Conservation (phyloP, 2,797 vertebrate species). For the Oophaga sylvatica region DNA sequence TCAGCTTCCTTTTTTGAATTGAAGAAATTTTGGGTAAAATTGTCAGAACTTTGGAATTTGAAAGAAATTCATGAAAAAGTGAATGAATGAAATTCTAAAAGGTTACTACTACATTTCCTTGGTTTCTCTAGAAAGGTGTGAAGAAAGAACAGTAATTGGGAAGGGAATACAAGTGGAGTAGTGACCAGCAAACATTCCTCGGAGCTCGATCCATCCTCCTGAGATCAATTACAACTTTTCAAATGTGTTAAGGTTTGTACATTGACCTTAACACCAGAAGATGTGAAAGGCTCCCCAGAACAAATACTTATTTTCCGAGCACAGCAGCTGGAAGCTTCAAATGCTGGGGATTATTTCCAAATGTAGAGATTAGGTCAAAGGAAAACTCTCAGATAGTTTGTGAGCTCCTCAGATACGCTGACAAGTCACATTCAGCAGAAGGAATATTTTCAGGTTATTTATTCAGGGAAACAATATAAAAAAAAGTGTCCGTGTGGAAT, state of each 20-base stretch:
- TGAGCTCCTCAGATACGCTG: not conserved
- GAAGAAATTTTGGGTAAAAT: no score
- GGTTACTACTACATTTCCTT: slow-evolving; percentile 2
- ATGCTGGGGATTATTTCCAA: slow-evolving; percentile 12
- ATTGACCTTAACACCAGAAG: slow-evolving; percentile 54
- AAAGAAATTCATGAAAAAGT: no score
- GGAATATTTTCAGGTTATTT: not conserved
- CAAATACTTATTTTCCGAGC: slow-evolving; percentile 39
- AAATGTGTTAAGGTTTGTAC: slow-evolving; percentile 51
- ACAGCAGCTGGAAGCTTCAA: slow-evolving; percentile 34
- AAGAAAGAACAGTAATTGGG: slow-evolving; percentile 46
- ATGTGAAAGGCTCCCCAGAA: slow-evolving; percentile 33
- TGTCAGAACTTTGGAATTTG: no score
- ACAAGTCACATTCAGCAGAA: not conserved
- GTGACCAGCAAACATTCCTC: slow-evolving; percentile 45
- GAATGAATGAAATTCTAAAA: not conserved
- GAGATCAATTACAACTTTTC: slow-evolving; percentile 58
- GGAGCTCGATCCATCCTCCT: slow-evolving; percentile 17
- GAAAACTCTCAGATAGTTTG: slow-evolving; percentile 12
- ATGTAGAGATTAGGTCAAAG: slow-evolving; percentile 11
- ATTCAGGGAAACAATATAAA: not conserved
- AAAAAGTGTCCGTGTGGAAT: not conserved
- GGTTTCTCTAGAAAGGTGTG: slow-evolving; percentile 14
- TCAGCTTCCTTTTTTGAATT: no score
- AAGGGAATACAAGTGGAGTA: slow-evolving; percentile 40